Evolutionary conservation across 2,113 vertebrate genomes (phyloP).

Genomic region (Sisor rabdophorus): DNA sequence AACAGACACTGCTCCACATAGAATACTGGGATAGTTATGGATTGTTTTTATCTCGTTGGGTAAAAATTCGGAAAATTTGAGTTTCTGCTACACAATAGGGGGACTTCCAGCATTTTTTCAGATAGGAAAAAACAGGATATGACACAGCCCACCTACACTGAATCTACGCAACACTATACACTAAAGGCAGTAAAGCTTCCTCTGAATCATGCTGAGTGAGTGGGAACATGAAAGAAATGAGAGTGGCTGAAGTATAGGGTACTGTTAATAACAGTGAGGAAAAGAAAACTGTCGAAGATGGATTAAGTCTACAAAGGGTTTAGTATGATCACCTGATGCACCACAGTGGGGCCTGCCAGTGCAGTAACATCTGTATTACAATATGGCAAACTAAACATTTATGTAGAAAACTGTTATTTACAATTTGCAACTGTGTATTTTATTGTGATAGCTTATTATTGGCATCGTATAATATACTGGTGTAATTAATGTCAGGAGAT

Average conservation of each 20-base stretch:
- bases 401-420: not conserved
- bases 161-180: conserved; percentile 2
- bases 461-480: not conserved
- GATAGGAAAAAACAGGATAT: conserved; percentile 29
- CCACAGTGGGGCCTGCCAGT: not conserved
- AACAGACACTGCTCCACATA: not conserved
- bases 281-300: conserved; percentile 15
- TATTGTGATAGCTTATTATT: not conserved
- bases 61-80: conserved; percentile 30
- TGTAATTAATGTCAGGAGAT: not conserved
- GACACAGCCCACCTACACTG: not conserved
- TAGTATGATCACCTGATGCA: not conserved
- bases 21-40: conserved; percentile 1
- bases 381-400: not conserved
- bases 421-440: not conserved
- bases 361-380: not conserved
- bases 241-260: not conserved
- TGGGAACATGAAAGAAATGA: conserved; percentile 8
- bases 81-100: conserved; percentile 36
- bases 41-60: conserved; percentile 11
- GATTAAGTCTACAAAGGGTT: not conserved
- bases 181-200: conserved; percentile 10
- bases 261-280: conserved; percentile 17
- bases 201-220: conserved; percentile 11
- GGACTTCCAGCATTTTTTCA: conserved; percentile 35